Conservation (phyloP, 2,888 invertebrate species). For the Palloptera scutellata region DNA sequence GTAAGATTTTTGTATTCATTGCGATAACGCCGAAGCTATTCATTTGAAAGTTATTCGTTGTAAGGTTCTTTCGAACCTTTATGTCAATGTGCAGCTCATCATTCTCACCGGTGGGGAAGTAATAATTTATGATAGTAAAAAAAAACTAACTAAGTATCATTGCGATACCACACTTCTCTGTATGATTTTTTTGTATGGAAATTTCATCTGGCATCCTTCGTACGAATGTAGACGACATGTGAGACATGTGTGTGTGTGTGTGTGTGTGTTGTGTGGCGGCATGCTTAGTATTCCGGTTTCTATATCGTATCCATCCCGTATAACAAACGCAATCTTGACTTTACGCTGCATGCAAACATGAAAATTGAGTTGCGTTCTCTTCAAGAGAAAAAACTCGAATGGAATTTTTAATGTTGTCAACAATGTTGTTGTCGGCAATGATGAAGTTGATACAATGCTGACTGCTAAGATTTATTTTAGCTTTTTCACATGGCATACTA, state of each 20-base stretch:
- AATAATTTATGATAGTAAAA: no score
- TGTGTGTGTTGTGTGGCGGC: not conserved
- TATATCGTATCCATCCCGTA: not conserved
- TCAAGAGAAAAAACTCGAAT: not conserved
- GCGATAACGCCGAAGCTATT: no score
- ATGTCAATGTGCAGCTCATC: no score
- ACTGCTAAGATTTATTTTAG: not conserved
- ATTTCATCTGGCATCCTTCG: no score
- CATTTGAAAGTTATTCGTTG: no score
- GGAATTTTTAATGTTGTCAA: slow-evolving; percentile 3
- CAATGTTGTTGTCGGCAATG: not conserved
- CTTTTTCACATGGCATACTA: not conserved
- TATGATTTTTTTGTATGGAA: no score
- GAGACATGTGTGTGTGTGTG: not conserved
- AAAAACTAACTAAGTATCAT: no score
- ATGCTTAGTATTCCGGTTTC: not conserved
- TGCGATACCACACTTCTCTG: no score
- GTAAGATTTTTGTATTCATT: no score
- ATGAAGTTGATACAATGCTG: not conserved
- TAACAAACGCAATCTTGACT: not conserved
- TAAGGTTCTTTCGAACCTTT: no score
- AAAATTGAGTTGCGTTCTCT: not conserved
- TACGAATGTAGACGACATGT: not conserved
- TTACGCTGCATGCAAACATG: not conserved
- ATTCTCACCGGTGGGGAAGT: no score